Evolutionary conservation across 2,797 vertebrate genomes (phyloP).

Genomic region (Naso thynnoides): DNA sequence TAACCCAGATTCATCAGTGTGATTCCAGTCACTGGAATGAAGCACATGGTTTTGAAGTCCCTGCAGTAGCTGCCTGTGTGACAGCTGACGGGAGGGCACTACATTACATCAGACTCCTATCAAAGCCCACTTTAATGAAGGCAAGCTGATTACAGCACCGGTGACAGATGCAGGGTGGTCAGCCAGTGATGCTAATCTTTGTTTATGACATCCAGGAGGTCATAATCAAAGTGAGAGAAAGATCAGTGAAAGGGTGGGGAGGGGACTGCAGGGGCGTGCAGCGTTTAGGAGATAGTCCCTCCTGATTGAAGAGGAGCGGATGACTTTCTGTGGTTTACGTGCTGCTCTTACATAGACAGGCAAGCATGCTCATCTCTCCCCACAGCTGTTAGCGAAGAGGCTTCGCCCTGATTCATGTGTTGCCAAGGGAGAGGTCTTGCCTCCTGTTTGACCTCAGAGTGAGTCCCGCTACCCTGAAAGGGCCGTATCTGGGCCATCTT

Average conservation of each 20-base stretch:
- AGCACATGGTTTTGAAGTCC: conserved; percentile 49
- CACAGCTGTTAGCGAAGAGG: conserved; percentile 82
- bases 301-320: conserved; percentile 66
- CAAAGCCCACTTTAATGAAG: conserved; percentile 75
- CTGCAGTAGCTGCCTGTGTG: conserved; percentile 57
- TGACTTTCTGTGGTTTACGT: conserved; percentile 75
- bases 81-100: conserved; percentile 71
- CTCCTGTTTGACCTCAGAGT: conserved; percentile 79
- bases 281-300: conserved; percentile 59
- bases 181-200: conserved; percentile 73
- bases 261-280: conserved; percentile 29
- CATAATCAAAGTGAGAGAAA: conserved; percentile 71
- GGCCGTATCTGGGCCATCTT: conserved; percentile 66
- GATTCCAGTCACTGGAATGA: conserved; percentile 58
- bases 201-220: conserved; percentile 69
- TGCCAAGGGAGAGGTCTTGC: conserved; percentile 82
- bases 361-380: conserved; percentile 73
- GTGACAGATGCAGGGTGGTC: conserved; percentile 73
- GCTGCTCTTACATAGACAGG: conserved; percentile 71
- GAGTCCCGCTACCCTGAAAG: conserved; percentile 61
- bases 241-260: conserved; percentile 51
- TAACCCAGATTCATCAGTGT: conserved; percentile 48
- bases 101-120: conserved; percentile 73
- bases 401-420: conserved; percentile 80
- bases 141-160: conserved; percentile 67